A percentile compares a stretch with the other conserved stretches of the same genome.
Evolutionary conservation across 1,140 invertebrate species (phyloP).

Genomic region (Papilio dardanus): DNA sequence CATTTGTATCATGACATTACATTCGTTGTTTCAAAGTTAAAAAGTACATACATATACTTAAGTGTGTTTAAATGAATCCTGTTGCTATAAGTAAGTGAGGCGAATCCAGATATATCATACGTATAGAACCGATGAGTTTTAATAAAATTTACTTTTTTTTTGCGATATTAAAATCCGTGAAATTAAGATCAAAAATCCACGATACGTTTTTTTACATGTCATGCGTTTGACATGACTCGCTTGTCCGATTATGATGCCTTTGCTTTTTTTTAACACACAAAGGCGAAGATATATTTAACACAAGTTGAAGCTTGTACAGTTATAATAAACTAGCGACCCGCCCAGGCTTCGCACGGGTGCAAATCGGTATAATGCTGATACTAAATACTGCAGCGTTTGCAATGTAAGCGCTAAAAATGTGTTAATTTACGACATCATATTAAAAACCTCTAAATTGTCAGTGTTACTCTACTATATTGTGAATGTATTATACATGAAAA

Average conservation of each 20-base stretch:
- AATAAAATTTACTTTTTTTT: slow-evolving; percentile 5
- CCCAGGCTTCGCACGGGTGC: too few relatives aligned
- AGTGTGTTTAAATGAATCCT: background rate
- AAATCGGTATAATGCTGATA: too few relatives aligned
- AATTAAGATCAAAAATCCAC: slow-evolving; percentile 34
- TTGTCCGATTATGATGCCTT: slow-evolving; percentile 40
- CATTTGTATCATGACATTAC: too few relatives aligned
- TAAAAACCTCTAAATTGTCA: too few relatives aligned
- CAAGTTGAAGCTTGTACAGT: slow-evolving; percentile 20
- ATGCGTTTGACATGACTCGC: slow-evolving; percentile 23
- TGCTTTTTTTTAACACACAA: slow-evolving; percentile 31
- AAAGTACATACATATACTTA: background rate
- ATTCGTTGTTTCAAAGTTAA: background rate
- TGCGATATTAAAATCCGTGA: slow-evolving; percentile 17
- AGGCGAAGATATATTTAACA: slow-evolving; percentile 26
- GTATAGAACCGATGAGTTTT: slow-evolving; percentile 2
- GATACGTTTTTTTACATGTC: slow-evolving; percentile 33
- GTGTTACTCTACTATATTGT: too few relatives aligned
- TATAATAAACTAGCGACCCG: too few relatives aligned
- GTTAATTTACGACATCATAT: too few relatives aligned
- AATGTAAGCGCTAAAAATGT: too few relatives aligned
- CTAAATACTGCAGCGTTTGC: too few relatives aligned
- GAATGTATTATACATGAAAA: too few relatives aligned
- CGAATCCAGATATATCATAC: background rate
- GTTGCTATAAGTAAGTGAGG: slow-evolving; percentile 1